These are phyloP conservation scores for Apostichopus leukothele DNA, from an alignment of 53 echinoderm and acorn worm genomes.

Conservation along the genomic window DNA sequence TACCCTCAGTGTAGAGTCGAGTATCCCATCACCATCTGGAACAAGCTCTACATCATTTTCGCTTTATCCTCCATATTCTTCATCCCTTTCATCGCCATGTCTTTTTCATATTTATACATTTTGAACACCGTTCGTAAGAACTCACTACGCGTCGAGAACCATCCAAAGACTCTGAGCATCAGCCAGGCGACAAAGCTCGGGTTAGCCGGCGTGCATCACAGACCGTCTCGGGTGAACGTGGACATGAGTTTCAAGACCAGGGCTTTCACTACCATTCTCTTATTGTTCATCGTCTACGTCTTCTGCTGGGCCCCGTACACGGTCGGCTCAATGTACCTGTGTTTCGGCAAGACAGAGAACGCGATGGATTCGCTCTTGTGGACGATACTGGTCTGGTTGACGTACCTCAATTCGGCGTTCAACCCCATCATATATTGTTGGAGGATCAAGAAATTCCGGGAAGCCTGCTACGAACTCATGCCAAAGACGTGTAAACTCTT, in stretches of 20 bases:
- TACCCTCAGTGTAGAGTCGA: constrained; percentile 76
- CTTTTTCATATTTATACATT: constrained; percentile 90
- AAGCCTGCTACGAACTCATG: constrained; percentile 91
- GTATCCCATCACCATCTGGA: constrained; percentile 29
- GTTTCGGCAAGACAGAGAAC: constrained; percentile 23
- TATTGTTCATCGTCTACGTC: constrained; percentile 89
- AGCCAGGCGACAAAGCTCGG: constrained; percentile 97
- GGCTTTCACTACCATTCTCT: constrained; percentile 95
- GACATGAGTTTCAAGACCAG: constrained; percentile 99
- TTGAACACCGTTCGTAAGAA: constrained; percentile 95
- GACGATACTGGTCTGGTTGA: constrained; percentile 79
- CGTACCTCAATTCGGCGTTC: constrained; percentile 94
- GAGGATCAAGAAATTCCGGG: constrained; percentile 98
- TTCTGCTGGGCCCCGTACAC: constrained; percentile 95
- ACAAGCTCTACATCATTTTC: constrained; percentile 67
- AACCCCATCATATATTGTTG: constrained; percentile 99
- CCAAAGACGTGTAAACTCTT: constrained; percentile 90
- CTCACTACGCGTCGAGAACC: constrained; percentile 89
- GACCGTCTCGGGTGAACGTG: constrained; percentile 86
- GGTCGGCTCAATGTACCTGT: constrained; percentile 51
- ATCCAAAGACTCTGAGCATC: constrained; percentile 90
- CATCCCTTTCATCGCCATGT: constrained; percentile 84
- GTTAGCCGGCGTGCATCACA: constrained; percentile 69
- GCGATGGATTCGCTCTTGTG: constrained; percentile 46
- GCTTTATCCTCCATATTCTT: constrained; percentile 79